These are phyloP conservation scores for Ormyrus thymus DNA, from an alignment of 2,888 invertebrate species.

Conservation along the genomic window DNA sequence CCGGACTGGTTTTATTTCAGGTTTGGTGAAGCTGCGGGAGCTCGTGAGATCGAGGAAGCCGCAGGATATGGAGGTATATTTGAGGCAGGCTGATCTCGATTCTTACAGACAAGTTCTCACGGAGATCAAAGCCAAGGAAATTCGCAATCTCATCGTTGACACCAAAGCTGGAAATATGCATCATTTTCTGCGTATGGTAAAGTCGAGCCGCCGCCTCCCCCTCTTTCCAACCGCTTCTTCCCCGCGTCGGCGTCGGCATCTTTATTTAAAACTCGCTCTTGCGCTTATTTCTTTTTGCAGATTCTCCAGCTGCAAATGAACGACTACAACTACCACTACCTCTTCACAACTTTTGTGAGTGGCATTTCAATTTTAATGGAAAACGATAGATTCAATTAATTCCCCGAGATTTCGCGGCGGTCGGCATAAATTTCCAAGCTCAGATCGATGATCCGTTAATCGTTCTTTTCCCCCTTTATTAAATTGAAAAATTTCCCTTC, in stretches of 20 bases:
- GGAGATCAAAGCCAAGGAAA: conserved; percentile 86
- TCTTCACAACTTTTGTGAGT: conserved; percentile 84
- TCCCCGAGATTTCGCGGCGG: too few relatives aligned
- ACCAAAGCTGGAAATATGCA: conserved; percentile 84
- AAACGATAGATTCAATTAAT: too few relatives aligned
- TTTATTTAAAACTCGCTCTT: not conserved
- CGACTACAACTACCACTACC: conserved; percentile 89
- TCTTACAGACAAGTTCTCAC: conserved; percentile 82
- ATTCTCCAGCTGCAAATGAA: conserved; percentile 89
- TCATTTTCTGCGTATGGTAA: conserved; percentile 84
- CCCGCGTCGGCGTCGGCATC: not conserved
- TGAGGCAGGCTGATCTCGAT: conserved; percentile 81
- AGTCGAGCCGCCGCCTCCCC: not conserved
- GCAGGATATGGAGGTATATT: conserved; percentile 81
- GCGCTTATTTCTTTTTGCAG: conserved; percentile 73
- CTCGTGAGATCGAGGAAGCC: conserved; percentile 81
- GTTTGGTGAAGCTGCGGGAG: conserved; percentile 83
- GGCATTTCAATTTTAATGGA: conserved; percentile 18
- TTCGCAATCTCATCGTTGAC: conserved; percentile 86
- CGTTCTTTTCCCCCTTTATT: too few relatives aligned
- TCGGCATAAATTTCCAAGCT: too few relatives aligned
- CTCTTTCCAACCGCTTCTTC: not conserved
- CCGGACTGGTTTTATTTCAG: conserved; percentile 71
- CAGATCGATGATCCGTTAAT: too few relatives aligned
- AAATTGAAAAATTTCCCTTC: too few relatives aligned